Percentiles rank a stretch among this genome's conserved stretches.
Evolutionary conservation across 2,888 invertebrate species (phyloP).

Genomic region (Eucera pruinosa): DNA sequence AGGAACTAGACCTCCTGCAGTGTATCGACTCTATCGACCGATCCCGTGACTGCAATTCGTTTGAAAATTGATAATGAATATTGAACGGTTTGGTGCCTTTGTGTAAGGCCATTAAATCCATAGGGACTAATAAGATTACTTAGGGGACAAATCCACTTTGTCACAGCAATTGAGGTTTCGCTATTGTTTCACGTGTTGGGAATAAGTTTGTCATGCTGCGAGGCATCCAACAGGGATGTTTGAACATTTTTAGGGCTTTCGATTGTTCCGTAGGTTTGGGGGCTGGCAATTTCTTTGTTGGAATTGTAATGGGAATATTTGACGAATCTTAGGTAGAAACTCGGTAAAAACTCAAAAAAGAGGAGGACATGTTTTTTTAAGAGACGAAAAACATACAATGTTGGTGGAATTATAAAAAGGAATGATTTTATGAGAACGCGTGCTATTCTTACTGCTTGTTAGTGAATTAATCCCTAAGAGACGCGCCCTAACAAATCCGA

Average conservation of each 20-base stretch:
- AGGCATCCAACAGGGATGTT: background rate
- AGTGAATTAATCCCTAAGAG: constrained; percentile 35
- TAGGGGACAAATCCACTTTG: background rate
- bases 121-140: constrained; percentile 33
- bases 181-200: background rate
- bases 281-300: too few species aligned
- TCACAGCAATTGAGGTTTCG: background rate
- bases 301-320: too few species aligned
- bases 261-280: too few species aligned
- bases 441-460: constrained; percentile 23
- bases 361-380: too few species aligned
- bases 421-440: background rate
- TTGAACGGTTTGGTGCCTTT: constrained; percentile 17
- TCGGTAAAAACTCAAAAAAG: too few species aligned
- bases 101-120: constrained; percentile 1
- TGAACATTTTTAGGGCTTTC: background rate
- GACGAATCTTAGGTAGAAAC: too few species aligned
- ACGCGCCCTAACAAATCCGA: constrained; percentile 28
- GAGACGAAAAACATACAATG: too few species aligned
- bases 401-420: background rate
- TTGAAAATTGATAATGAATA: constrained; percentile 9
- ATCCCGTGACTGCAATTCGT: background rate
- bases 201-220: background rate
- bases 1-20: background rate
- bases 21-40: background rate